phyloP scores from a whole-genome alignment of 1,140 invertebrate species.

The Drosophila albomicans region DNA sequence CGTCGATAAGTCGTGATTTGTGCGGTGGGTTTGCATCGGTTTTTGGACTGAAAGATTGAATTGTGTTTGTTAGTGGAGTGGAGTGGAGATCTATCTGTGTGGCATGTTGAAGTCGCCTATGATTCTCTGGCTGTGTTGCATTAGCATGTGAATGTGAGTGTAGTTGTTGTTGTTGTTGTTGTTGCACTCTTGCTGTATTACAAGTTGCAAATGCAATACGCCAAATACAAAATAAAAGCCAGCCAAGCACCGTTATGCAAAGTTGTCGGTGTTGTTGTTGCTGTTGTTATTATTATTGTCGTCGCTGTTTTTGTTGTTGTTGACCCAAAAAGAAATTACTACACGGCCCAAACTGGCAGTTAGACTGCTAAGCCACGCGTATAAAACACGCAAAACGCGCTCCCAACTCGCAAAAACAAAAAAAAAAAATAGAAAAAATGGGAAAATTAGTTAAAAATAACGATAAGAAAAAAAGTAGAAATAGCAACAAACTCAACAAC shows the following conservation, averaged over 20 bases:
- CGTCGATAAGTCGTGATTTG: slow-evolving; percentile 63
- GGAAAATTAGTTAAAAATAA: slow-evolving; percentile 19
- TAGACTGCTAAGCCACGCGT: slow-evolving; percentile 58
- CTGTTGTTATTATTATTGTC: slow-evolving; percentile 39
- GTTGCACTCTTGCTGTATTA: slow-evolving; percentile 26
- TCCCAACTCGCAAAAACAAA: slow-evolving; percentile 10
- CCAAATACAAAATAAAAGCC: slow-evolving; percentile 40
- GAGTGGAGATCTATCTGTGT: slow-evolving; percentile 29
- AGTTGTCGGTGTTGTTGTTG: slow-evolving; percentile 39
- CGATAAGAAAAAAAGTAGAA: slow-evolving; percentile 23
- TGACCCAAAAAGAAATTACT: slow-evolving; percentile 72
- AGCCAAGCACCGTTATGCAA: slow-evolving; percentile 71
- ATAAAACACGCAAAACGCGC: slow-evolving; percentile 53
- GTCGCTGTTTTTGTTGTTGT: slow-evolving; percentile 48
- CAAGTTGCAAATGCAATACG: slow-evolving; percentile 49
- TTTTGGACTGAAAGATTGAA: background rate
- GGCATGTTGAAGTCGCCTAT: slow-evolving; percentile 27
- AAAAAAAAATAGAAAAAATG: slow-evolving; percentile 4
- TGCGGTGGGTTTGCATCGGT: slow-evolving; percentile 1
- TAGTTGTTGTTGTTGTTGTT: slow-evolving; percentile 13
- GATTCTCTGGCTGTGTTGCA: slow-evolving; percentile 47
- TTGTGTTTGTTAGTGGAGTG: slow-evolving; percentile 27
- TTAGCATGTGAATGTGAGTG: slow-evolving; percentile 58
- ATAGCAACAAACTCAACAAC: slow-evolving; percentile 28
- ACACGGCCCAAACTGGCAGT: slow-evolving; percentile 47